A percentile compares a stretch with the other conserved stretches of the same genome.
Conservation (phyloP, 2,888 invertebrate genomes). For the Pammene aurita region DNA sequence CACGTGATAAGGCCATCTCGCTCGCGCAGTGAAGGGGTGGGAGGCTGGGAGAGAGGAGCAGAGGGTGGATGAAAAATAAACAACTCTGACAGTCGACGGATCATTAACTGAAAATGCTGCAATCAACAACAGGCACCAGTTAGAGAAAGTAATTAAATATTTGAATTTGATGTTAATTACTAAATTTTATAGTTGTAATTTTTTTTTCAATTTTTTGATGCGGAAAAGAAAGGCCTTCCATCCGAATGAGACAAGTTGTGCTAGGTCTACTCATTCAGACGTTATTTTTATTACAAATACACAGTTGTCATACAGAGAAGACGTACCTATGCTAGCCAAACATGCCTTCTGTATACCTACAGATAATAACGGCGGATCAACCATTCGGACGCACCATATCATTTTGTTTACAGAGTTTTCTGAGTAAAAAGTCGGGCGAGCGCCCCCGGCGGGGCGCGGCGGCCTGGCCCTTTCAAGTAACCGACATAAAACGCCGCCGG, state of each 20-base stretch:
- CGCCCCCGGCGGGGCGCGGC: conserved; percentile 72
- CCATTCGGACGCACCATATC: conserved; percentile 80
- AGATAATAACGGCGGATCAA: conserved; percentile 82
- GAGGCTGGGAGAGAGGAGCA: conserved; percentile 59
- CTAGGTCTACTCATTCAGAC: too few relatives aligned
- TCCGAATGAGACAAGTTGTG: background rate
- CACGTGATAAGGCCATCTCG: conserved; percentile 70
- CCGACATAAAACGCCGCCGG: conserved; percentile 83
- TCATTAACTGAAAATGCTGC: conserved; percentile 34
- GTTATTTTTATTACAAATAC: conserved; percentile 64
- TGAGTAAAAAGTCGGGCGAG: conserved; percentile 79
- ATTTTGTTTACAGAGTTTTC: conserved; percentile 83
- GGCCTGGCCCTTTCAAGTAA: conserved; percentile 76
- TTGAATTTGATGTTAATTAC: conserved; percentile 14
- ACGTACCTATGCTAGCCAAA: conserved; percentile 71
- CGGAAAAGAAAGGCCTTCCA: background rate
- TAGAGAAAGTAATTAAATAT: conserved; percentile 21
- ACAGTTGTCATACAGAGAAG: conserved; percentile 71
- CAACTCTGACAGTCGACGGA: conserved; percentile 27
- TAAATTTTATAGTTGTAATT: conserved; percentile 7
- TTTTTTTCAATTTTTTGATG: background rate
- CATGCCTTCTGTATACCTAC: conserved; percentile 69
- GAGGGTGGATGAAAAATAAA: conserved; percentile 63
- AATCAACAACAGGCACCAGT: conserved; percentile 21
- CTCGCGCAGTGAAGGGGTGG: conserved; percentile 62